Conservation (phyloP, 2,888 invertebrate genomes). For the Merodon equestris region DNA sequence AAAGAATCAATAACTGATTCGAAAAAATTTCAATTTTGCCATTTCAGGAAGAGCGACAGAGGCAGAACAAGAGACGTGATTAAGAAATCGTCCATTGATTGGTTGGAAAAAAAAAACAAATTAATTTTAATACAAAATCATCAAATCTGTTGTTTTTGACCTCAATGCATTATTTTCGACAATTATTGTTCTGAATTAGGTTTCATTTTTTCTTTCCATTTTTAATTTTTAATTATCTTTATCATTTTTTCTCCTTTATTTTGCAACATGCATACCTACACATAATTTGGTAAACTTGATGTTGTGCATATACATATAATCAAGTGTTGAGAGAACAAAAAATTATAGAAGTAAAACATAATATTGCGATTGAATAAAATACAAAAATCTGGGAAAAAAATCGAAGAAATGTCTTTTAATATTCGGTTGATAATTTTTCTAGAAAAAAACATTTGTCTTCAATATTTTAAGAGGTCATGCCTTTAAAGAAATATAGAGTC, state of each 20-base stretch:
- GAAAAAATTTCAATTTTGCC: conserved; percentile 36
- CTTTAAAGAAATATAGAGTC: too few relatives aligned
- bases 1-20: conserved; percentile 21
- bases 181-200: too few relatives aligned
- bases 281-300: conserved; percentile 39
- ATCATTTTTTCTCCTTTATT: conserved; percentile 11
- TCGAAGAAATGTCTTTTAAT: background rate
- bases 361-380: conserved; percentile 45
- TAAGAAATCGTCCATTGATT: conserved; percentile 37
- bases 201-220: conserved; percentile 16
- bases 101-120: conserved; percentile 25
- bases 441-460: too few relatives aligned
- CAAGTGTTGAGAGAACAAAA: conserved; percentile 35
- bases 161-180: too few relatives aligned
- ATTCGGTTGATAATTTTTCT: too few relatives aligned
- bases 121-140: too few relatives aligned
- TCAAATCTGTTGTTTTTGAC: conserved; percentile 23
- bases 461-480: too few relatives aligned
- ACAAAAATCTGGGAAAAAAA: conserved; percentile 26
- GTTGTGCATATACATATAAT: conserved; percentile 43
- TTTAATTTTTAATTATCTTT: conserved; percentile 37
- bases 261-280: conserved; percentile 20
- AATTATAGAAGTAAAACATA: conserved; percentile 18
- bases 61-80: conserved; percentile 65
- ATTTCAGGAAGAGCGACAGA: conserved; percentile 70